Evolutionary conservation across 2,888 invertebrate genomes (phyloP).

Genomic region (Bellardia bayeri): DNA sequence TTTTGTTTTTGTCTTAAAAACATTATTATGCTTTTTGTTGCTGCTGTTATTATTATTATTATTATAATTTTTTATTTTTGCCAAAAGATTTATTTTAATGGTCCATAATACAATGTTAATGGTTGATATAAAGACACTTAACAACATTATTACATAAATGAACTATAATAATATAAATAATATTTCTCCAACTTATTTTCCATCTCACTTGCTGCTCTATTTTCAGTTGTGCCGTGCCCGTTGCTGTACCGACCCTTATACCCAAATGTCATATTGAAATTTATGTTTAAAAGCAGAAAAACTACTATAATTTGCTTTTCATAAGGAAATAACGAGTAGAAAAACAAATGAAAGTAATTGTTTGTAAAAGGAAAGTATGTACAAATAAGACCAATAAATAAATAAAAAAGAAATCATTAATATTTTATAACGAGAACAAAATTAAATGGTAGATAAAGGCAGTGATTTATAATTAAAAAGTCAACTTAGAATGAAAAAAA

Average conservation of each 20-base stretch:
- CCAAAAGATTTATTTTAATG: constrained; percentile 69
- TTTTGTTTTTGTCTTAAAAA: constrained; percentile 24
- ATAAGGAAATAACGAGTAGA: constrained; percentile 21
- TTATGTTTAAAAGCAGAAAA: background rate
- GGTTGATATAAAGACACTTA: constrained; percentile 62
- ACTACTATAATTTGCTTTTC: background rate
- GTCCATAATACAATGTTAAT: constrained; percentile 62
- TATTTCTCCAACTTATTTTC: constrained; percentile 16
- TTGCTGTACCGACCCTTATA: background rate
- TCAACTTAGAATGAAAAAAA: background rate
- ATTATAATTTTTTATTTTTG: constrained; percentile 45
- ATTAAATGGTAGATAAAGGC: constrained; percentile 7
- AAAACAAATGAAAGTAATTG: constrained; percentile 25
- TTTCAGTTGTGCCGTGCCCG: constrained; percentile 28
- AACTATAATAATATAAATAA: constrained; percentile 47
- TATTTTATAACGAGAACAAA: constrained; percentile 23
- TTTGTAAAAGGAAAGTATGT: background rate
- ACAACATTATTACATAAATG: constrained; percentile 61
- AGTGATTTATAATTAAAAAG: constrained; percentile 53
- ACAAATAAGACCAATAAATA: constrained; percentile 40
- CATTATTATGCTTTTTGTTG: constrained; percentile 6
- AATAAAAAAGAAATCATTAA: constrained; percentile 61
- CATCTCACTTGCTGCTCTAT: constrained; percentile 18
- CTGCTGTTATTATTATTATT: constrained; percentile 26
- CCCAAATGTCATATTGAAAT: background rate